A percentile compares a stretch with the other conserved stretches of the same genome.
phyloP scores from a whole-genome alignment of 2,888 invertebrate genomes.

The Dione vanillae region DNA sequence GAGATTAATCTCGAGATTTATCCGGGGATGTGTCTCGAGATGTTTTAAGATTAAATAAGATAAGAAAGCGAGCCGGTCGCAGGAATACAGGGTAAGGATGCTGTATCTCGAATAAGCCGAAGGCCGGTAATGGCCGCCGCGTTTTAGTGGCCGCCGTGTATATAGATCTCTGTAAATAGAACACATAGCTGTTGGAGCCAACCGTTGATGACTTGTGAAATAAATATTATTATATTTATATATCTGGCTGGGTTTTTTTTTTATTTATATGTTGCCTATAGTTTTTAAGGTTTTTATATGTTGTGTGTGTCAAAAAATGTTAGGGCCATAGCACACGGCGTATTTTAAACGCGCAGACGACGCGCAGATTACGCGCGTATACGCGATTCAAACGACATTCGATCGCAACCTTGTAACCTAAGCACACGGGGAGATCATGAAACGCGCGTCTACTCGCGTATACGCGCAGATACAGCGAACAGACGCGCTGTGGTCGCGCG shows the following conservation, averaged over 20 bases:
- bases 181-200: constrained; percentile 59
- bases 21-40: neutral
- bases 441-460: too few relatives aligned
- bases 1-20: neutral
- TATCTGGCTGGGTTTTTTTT: constrained; percentile 23
- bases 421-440: too few relatives aligned
- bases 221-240: constrained; percentile 82
- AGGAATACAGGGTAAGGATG: constrained; percentile 47
- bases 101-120: constrained; percentile 46
- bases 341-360: too few relatives aligned
- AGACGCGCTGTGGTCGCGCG: too few relatives aligned
- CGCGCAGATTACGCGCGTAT: too few relatives aligned
- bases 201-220: constrained; percentile 67
- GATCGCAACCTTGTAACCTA: too few relatives aligned
- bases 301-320: too few relatives aligned
- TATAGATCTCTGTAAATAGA: constrained; percentile 44
- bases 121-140: constrained; percentile 39
- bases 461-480: too few relatives aligned
- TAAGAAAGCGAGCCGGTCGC: constrained; percentile 27
- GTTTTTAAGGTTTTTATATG: too few relatives aligned
- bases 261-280: constrained; percentile 5
- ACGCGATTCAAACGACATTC: too few relatives aligned
- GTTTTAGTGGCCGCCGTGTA: constrained; percentile 53
- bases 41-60: neutral
- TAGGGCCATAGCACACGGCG: too few relatives aligned